A percentile compares a stretch with the other conserved stretches of the same genome.
Evolutionary conservation across 2,113 vertebrate genomes (phyloP).

Genomic region (Camelus dromedarius): DNA sequence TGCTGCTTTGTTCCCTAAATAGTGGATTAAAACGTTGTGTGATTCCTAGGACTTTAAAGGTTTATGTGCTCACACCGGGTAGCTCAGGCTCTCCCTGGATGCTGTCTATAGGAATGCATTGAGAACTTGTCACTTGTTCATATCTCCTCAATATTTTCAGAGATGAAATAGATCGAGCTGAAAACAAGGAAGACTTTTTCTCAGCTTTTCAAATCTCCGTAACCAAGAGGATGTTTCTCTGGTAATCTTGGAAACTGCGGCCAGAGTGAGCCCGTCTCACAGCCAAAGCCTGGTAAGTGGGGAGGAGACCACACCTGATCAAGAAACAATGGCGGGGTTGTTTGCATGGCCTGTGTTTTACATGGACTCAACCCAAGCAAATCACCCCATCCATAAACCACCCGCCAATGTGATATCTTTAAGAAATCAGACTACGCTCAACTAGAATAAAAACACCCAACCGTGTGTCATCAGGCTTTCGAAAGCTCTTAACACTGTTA

Average conservation of each 20-base stretch:
- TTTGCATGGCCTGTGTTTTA: neutral
- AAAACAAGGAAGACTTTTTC: neutral
- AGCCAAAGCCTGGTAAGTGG: neutral
- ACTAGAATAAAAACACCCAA: slow-evolving; percentile 45
- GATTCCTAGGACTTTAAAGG: neutral
- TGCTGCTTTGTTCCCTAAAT: neutral
- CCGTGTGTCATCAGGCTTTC: neutral
- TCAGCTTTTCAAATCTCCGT: slow-evolving; percentile 36
- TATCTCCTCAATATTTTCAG: neutral
- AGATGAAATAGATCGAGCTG: neutral
- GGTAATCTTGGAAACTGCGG: slow-evolving; percentile 17
- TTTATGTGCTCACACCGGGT: neutral
- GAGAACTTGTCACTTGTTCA: neutral
- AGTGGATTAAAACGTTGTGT: neutral
- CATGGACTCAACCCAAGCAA: slow-evolving; percentile 15
- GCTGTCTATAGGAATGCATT: neutral
- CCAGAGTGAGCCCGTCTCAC: neutral
- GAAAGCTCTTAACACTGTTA: neutral
- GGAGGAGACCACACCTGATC: neutral
- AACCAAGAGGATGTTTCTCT: neutral
- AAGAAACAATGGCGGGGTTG: slow-evolving; percentile 30
- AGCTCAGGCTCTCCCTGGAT: neutral
- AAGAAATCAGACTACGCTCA: slow-evolving; percentile 38
- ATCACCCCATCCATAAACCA: neutral
- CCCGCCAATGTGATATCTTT: neutral